phyloP scores from a whole-genome alignment of 2,797 vertebrate genomes.

The Schizopygopsis pylzovi region DNA sequence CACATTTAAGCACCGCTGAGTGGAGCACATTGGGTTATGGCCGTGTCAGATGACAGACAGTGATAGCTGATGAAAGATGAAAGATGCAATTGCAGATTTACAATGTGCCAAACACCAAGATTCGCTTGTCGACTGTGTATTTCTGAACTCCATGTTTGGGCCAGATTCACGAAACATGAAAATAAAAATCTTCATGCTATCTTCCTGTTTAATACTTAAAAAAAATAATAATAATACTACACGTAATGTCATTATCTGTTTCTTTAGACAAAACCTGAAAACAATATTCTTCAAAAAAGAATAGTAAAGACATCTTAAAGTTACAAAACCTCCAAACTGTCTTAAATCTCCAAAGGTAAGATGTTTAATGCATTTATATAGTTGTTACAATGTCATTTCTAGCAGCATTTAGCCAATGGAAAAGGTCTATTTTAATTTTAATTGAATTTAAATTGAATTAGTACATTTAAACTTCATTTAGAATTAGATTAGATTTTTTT shows the following conservation, averaged over 20 bases:
- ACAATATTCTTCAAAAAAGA: background rate
- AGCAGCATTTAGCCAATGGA: background rate
- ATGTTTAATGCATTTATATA: background rate
- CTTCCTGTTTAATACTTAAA: background rate
- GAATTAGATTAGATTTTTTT: background rate
- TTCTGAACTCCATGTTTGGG: background rate
- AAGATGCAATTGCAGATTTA: no score
- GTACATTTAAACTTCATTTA: background rate
- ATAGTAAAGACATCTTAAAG: background rate
- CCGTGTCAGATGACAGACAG: conserved; percentile 35
- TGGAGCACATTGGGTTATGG: conserved; percentile 26
- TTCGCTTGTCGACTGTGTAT: background rate
- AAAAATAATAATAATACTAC: no score
- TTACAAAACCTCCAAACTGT: background rate
- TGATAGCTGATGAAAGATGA: conserved; percentile 31
- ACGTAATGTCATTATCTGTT: background rate
- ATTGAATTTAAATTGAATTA: background rate
- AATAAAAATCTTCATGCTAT: background rate
- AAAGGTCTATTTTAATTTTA: background rate
- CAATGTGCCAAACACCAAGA: conserved; percentile 13
- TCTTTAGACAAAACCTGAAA: background rate
- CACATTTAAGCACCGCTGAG: conserved; percentile 24
- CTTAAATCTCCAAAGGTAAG: background rate
- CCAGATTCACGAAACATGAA: background rate
- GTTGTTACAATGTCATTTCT: background rate